Conservation (phyloP, 2,797 vertebrate genomes). For the Bucorvus abyssinicus region DNA sequence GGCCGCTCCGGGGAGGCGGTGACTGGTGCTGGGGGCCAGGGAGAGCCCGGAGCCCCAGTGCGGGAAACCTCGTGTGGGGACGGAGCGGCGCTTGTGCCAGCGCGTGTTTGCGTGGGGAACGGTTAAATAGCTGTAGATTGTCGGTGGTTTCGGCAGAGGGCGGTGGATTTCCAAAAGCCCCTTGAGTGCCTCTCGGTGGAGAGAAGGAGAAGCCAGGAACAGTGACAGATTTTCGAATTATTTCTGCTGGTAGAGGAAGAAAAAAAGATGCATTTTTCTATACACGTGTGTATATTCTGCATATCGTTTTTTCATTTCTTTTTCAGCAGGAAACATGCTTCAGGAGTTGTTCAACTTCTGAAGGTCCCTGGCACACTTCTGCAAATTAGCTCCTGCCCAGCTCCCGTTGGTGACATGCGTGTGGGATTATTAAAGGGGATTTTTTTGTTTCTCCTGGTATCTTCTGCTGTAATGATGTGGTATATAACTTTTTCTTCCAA, state of each 20-base stretch:
- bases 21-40: background rate
- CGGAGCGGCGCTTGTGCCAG: too few relatives aligned
- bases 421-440: slow-evolving; percentile 1
- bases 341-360: background rate
- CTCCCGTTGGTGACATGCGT: background rate
- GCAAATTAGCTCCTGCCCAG: background rate
- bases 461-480: slow-evolving; percentile 3
- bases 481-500: slow-evolving; percentile 26
- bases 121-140: background rate
- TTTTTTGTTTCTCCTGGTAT: slow-evolving; percentile 49
- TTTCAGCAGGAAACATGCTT: background rate
- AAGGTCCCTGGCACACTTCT: background rate
- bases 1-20: background rate
- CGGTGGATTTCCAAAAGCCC: background rate
- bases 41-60: background rate
- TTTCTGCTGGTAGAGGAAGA: background rate
- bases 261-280: background rate
- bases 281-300: background rate
- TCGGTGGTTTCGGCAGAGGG: background rate
- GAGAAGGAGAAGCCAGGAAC: background rate
- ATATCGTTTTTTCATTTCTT: background rate
- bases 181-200: accelerated
- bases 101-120: background rate
- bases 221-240: accelerated
- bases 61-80: background rate